A percentile compares a stretch with the other conserved stretches of the same genome.
Evolutionary conservation across 2,888 invertebrate genomes (phyloP).

Genomic region (Mactromeris polynyma): DNA sequence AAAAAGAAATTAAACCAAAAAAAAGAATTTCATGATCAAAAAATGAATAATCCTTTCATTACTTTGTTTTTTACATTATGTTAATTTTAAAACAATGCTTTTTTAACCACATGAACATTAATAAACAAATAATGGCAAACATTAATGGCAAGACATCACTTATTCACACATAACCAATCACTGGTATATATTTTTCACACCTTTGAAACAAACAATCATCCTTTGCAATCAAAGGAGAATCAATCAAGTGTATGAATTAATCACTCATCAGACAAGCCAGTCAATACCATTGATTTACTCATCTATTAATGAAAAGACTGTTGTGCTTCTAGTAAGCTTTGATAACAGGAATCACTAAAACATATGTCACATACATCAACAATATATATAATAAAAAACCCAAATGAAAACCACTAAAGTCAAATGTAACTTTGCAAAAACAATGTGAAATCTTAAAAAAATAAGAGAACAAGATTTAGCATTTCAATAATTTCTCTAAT

Average conservation of each 20-base stretch:
- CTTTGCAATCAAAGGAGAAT: not conserved
- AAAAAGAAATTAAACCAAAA: too few species aligned
- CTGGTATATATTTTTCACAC: not conserved
- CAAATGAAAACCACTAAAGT: not conserved
- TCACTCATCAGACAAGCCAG: conserved; percentile 31
- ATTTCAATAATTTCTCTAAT: too few species aligned
- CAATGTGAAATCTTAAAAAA: too few species aligned
- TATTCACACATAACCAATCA: not conserved
- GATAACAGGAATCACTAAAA: conserved; percentile 6
- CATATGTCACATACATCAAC: conserved; percentile 4
- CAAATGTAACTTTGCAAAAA: too few species aligned
- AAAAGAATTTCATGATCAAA: too few species aligned
- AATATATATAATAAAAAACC: too few species aligned
- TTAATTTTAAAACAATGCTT: too few species aligned
- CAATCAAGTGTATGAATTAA: not conserved
- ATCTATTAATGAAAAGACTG: conserved; percentile 6
- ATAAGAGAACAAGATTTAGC: too few species aligned
- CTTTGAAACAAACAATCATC: not conserved
- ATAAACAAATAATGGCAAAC: not conserved
- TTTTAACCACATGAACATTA: not conserved
- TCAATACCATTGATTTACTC: conserved; percentile 29
- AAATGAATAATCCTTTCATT: too few species aligned
- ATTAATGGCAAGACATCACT: not conserved
- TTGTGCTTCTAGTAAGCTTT: conserved; percentile 2
- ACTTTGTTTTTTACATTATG: too few species aligned